phyloP scores from a whole-genome alignment of 2,888 invertebrate genomes.

The Lasioglossum marginatum region DNA sequence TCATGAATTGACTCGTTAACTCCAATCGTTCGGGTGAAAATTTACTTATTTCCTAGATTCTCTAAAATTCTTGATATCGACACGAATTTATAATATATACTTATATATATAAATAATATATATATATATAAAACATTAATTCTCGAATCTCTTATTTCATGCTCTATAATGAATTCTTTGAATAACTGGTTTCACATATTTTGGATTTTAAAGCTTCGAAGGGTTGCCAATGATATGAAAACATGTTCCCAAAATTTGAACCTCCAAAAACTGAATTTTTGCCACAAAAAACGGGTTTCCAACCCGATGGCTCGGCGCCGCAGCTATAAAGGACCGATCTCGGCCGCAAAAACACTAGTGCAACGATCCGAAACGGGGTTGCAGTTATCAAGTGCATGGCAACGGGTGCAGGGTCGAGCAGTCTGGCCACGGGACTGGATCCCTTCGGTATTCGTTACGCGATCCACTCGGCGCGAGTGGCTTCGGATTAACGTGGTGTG shows the following conservation, averaged over 20 bases:
- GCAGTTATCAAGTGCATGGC: conserved; percentile 12
- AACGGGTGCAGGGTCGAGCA: neutral
- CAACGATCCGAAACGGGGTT: conserved; percentile 2
- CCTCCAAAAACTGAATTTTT: neutral
- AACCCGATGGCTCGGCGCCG: neutral
- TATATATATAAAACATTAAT: too few species aligned
- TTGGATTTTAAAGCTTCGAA: neutral
- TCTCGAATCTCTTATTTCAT: too few species aligned
- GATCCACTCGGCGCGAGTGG: conserved; percentile 9
- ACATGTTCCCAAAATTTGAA: neutral
- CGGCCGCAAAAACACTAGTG: neutral
- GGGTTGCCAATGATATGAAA: neutral
- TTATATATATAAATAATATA: too few species aligned
- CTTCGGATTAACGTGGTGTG: neutral
- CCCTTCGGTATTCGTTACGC: conserved; percentile 32
- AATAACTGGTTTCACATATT: neutral
- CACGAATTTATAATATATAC: too few species aligned
- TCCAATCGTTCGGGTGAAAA: neutral
- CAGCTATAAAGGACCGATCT: neutral
- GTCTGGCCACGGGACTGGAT: neutral
- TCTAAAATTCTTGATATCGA: neutral
- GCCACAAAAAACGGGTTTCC: neutral
- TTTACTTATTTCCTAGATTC: neutral
- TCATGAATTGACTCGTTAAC: too few species aligned
- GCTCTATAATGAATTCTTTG: too few species aligned